A percentile compares a stretch with the other conserved stretches of the same genome.
phyloP scores from a whole-genome alignment of 2,797 vertebrate genomes.

The Pseudochaenichthys georgianus region DNA sequence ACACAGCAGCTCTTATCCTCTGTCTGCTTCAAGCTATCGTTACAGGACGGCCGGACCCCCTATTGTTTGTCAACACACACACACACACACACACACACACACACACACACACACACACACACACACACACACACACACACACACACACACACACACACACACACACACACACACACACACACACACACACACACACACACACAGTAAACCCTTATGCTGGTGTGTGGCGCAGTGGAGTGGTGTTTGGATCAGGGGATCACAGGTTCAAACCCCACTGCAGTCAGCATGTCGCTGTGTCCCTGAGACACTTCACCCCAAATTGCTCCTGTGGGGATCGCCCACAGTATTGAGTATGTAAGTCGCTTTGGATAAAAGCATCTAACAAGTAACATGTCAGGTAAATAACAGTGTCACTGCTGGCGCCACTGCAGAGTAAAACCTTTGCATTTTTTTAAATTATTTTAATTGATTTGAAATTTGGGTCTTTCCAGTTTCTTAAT shows the following conservation, averaged over 20 bases:
- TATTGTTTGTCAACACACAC: constrained; percentile 41
- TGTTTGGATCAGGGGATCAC: too few relatives aligned
- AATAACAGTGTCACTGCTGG: constrained; percentile 25
- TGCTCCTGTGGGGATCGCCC: too few relatives aligned
- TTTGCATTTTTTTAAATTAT: constrained; percentile 9
- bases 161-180: constrained; percentile 40
- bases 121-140: too few relatives aligned
- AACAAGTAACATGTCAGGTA: constrained; percentile 7
- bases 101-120: too few relatives aligned
- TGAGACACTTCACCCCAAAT: too few relatives aligned
- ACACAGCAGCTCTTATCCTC: constrained; percentile 46
- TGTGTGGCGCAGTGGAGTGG: too few relatives aligned
- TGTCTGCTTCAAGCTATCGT: constrained; percentile 30
- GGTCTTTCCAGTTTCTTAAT: neutral
- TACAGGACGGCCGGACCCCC: constrained; percentile 39
- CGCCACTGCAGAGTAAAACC: constrained; percentile 16
- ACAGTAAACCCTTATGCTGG: constrained; percentile 5
- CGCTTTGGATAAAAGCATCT: too few relatives aligned
- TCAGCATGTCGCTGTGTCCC: too few relatives aligned
- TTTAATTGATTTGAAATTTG: constrained; percentile 33
- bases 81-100: too few relatives aligned
- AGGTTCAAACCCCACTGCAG: too few relatives aligned
- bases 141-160: constrained; percentile 14
- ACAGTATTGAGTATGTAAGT: neutral
- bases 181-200: constrained; percentile 19